Percentiles rank a stretch among this genome's conserved stretches.
Conservation (phyloP, 1,140 invertebrate genomes). For the Proctacanthus coquilletti region DNA sequence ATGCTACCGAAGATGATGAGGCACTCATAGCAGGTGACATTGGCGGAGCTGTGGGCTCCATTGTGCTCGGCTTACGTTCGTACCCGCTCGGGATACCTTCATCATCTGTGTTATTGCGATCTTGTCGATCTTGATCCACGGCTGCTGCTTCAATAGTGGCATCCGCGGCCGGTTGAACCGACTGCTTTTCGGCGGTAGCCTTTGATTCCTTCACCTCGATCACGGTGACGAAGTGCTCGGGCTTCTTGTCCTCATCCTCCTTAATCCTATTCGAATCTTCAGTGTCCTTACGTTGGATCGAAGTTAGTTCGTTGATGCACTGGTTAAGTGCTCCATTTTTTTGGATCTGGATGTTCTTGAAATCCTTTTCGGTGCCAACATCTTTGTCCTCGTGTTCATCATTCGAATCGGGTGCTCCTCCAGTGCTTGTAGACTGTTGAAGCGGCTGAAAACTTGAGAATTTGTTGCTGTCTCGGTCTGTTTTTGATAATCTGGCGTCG, state of each 20-base stretch:
- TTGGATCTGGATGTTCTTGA: constrained; percentile 6
- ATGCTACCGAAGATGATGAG: background rate
- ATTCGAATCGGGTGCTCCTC: background rate
- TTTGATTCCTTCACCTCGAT: constrained; percentile 62
- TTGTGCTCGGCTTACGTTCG: constrained; percentile 4
- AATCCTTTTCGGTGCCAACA: constrained; percentile 23
- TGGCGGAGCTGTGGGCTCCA: constrained; percentile 21
- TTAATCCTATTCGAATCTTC: constrained; percentile 4
- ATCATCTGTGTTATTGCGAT: background rate
- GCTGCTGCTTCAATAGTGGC: constrained; percentile 3
- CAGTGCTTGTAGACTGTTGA: no score
- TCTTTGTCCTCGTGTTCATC: constrained; percentile 27
- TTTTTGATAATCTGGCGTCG: no score
- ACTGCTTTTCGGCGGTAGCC: constrained; percentile 27
- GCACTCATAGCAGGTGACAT: constrained; percentile 16
- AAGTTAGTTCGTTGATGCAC: constrained; percentile 47
- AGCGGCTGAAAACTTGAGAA: no score
- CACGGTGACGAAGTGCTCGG: constrained; percentile 71
- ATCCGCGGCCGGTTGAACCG: background rate
- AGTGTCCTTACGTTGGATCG: constrained; percentile 15
- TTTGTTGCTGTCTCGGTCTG: no score
- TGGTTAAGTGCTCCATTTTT: constrained; percentile 31
- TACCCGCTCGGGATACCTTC: no score
- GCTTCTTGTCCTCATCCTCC: constrained; percentile 27
- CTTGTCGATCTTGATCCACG: no score